Evolutionary conservation across 2,113 vertebrate genomes (phyloP).

Genomic region (Monarcha castaneiventris): DNA sequence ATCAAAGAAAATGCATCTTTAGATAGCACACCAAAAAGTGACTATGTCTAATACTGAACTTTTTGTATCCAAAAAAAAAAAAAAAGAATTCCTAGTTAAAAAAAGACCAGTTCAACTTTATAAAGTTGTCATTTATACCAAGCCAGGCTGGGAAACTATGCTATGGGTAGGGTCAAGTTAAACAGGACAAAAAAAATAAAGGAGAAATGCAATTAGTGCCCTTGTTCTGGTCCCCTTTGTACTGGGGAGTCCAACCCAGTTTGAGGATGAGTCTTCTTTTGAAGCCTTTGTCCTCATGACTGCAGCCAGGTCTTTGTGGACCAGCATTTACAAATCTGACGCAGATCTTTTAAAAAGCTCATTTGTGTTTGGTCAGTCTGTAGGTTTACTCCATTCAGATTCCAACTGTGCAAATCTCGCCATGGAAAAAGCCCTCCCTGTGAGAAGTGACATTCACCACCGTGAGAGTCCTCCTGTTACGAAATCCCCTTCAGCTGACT

Average conservation of each 20-base stretch:
- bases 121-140: not conserved
- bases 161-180: not conserved
- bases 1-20: slow-evolving; percentile 21
- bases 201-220: not conserved
- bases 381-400: slow-evolving; percentile 1
- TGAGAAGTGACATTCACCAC: not conserved
- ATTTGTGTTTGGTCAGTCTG: slow-evolving; percentile 12
- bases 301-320: slow-evolving; percentile 4
- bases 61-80: not conserved
- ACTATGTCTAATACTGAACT: slow-evolving; percentile 10
- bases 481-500: not conserved
- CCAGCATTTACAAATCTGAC: not conserved
- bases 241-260: not conserved
- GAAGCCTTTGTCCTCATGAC: not conserved
- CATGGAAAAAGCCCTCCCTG: not conserved
- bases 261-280: not conserved
- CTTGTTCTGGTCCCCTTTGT: not conserved
- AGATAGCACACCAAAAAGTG: not conserved
- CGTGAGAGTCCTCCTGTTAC: not conserved
- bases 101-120: not conserved
- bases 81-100: not conserved
- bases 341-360: not conserved
- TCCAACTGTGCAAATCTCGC: not conserved
- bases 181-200: not conserved
- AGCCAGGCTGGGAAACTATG: not conserved